Conservation (phyloP, 1,140 invertebrate genomes). For the Drosophila subobscura region DNA sequence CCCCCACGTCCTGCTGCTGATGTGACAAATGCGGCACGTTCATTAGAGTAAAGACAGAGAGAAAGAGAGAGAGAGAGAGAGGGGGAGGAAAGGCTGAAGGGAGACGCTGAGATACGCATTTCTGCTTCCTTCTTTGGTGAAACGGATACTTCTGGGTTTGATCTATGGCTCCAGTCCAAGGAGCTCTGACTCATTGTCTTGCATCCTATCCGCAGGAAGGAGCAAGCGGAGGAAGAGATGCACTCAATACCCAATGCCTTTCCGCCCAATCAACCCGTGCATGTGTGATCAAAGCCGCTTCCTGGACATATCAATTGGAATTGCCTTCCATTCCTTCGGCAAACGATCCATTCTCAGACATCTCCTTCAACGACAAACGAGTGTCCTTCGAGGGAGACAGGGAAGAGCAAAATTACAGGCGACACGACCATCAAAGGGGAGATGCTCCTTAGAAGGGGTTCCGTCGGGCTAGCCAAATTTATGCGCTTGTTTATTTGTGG, state of each 20-base stretch:
- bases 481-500: slow-evolving; percentile 70
- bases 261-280: slow-evolving; percentile 63
- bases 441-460: too few species aligned
- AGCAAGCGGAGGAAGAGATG: slow-evolving; percentile 9
- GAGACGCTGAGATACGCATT: slow-evolving; percentile 46
- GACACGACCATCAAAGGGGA: slow-evolving; percentile 41
- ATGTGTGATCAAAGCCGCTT: slow-evolving; percentile 42
- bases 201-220: too few species aligned
- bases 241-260: slow-evolving; percentile 33
- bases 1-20: neutral
- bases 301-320: slow-evolving; percentile 20
- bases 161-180: neutral
- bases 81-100: neutral
- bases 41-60: slow-evolving; percentile 28
- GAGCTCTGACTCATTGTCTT: slow-evolving; percentile 23
- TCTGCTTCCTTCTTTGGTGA: slow-evolving; percentile 13
- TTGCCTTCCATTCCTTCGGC: slow-evolving; percentile 1
- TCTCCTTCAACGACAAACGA: slow-evolving; percentile 33
- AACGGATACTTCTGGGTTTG: slow-evolving; percentile 18
- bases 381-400: neutral
- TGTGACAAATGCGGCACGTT: slow-evolving; percentile 49
- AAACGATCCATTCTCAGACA: neutral
- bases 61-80: neutral
- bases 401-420: slow-evolving; percentile 47
- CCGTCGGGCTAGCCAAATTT: slow-evolving; percentile 49